phyloP scores from a whole-genome alignment of 2,888 invertebrate genomes.

The Synergus umbraculus region DNA sequence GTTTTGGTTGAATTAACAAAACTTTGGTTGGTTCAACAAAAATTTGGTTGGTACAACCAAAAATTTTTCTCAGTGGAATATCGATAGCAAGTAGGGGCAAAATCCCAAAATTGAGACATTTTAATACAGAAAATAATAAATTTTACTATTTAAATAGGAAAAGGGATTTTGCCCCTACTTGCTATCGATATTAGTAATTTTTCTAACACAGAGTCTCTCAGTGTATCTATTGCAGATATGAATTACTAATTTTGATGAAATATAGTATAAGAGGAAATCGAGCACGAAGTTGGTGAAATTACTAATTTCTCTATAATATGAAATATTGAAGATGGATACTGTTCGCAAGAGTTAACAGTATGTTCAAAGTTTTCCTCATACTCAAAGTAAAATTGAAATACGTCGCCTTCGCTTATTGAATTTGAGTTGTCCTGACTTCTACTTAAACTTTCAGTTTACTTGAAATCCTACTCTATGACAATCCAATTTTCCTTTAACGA shows the following conservation, averaged over 20 bases:
- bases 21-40: no score
- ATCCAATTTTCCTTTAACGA: not conserved
- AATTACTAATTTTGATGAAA: not conserved
- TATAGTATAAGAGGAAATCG: not conserved
- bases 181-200: no score
- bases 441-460: conserved; percentile 30
- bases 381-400: conserved; percentile 17
- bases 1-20: no score
- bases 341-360: conserved; percentile 23
- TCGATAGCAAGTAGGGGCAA: no score
- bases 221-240: no score
- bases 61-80: no score
- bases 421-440: conserved; percentile 21
- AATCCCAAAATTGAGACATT: no score
- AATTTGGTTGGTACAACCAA: no score
- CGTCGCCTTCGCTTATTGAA: conserved; percentile 22
- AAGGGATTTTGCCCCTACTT: no score
- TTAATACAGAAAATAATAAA: no score
- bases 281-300: not conserved
- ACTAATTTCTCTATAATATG: not conserved
- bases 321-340: conserved; percentile 17
- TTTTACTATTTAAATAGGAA: no score
- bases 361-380: conserved; percentile 16
- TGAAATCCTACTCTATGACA: not conserved
- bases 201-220: no score